Evolutionary conservation across 2,113 vertebrate genomes (phyloP).

Genomic region (Ailuropoda melanoleuca): DNA sequence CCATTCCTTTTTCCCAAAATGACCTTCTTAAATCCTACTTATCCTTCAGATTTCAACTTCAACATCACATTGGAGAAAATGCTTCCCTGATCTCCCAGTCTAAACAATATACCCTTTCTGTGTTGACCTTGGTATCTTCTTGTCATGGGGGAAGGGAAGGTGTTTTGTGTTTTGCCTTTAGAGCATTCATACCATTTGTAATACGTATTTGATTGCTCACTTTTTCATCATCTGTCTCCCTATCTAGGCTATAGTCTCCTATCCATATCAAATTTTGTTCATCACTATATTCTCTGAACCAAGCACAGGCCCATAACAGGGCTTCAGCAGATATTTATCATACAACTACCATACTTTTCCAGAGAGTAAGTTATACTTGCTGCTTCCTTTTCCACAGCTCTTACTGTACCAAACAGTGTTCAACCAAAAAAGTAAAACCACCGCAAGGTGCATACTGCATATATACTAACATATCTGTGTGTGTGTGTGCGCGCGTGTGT

Average conservation of each 20-base stretch:
- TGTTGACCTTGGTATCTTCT: background rate
- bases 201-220: background rate
- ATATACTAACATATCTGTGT: background rate
- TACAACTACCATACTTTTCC: background rate
- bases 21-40: background rate
- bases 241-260: background rate
- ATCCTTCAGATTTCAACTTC: background rate
- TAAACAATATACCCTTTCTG: background rate
- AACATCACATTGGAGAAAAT: background rate
- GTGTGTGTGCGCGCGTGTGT: no score
- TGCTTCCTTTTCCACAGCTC: background rate
- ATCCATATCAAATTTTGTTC: background rate
- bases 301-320: background rate
- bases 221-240: background rate
- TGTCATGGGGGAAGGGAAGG: background rate
- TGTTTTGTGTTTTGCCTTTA: background rate
- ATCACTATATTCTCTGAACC: background rate
- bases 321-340: background rate
- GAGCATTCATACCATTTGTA: background rate
- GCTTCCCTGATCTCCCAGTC: background rate
- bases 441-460: background rate
- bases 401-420: background rate
- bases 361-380: background rate
- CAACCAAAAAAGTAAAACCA: background rate
- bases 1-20: background rate